Conservation (phyloP, 1,140 invertebrate species). For the Melipona quadrifasciata region DNA sequence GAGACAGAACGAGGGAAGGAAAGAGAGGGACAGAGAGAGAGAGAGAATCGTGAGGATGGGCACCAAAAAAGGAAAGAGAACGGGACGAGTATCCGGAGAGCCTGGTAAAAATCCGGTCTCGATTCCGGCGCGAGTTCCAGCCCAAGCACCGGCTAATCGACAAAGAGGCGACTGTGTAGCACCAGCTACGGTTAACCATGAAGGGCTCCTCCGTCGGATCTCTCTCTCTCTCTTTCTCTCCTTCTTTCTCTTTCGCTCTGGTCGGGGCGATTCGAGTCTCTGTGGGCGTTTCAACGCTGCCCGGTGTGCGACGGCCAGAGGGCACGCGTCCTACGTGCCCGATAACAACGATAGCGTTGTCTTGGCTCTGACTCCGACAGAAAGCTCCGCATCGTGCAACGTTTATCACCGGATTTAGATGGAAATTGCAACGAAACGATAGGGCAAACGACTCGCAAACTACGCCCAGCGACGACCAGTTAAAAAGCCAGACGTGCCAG, state of each 20-base stretch:
- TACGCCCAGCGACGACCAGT: neutral
- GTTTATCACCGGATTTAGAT: constrained; percentile 36
- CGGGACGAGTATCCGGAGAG: constrained; percentile 12
- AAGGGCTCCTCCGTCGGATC: constrained; percentile 48
- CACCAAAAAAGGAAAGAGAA: neutral
- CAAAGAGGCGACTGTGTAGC: constrained; percentile 66
- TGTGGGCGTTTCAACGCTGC: constrained; percentile 43
- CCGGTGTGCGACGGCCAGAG: constrained; percentile 39
- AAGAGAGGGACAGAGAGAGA: no score
- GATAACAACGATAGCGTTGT: constrained; percentile 77
- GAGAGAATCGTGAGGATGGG: neutral
- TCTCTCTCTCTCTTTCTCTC: constrained; percentile 40
- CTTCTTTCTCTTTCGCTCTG: constrained; percentile 27
- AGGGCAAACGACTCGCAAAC: constrained; percentile 2
- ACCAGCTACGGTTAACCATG: constrained; percentile 62
- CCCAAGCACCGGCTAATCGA: constrained; percentile 54
- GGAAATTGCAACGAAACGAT: constrained; percentile 25
- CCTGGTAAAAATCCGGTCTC: constrained; percentile 51
- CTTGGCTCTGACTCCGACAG: constrained; percentile 47
- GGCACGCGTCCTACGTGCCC: constrained; percentile 40
- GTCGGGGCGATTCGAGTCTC: constrained; percentile 61
- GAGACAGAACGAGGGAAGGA: neutral
- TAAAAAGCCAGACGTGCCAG: no score
- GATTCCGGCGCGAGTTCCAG: constrained; percentile 31
- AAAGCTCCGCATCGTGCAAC: constrained; percentile 4